These are phyloP conservation scores for Polymixis lichenea DNA, from an alignment of 2,888 invertebrate species.

Conservation along the genomic window DNA sequence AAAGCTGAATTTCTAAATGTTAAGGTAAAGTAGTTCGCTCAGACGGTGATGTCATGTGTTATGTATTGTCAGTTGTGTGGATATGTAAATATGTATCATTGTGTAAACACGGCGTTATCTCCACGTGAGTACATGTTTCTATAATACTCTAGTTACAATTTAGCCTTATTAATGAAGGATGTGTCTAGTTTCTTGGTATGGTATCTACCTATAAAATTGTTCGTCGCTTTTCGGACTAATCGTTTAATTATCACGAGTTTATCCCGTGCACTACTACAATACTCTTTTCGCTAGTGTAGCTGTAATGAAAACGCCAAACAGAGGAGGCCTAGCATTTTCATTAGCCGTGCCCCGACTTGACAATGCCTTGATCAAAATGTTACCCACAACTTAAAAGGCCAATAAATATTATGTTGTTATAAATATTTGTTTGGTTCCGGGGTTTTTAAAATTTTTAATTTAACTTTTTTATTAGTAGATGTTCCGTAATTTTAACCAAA, in stretches of 20 bases:
- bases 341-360: too few species aligned
- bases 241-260: neutral
- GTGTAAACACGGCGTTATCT: constrained; percentile 63
- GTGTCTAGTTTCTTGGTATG: constrained; percentile 18
- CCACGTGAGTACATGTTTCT: constrained; percentile 36
- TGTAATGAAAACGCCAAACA: neutral
- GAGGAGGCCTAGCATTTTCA: too few species aligned
- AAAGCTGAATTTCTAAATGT: constrained; percentile 32
- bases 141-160: constrained; percentile 45
- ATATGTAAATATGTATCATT: constrained; percentile 65
- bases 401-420: too few species aligned
- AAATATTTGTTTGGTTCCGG: too few species aligned
- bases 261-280: neutral
- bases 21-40: constrained; percentile 20
- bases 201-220: neutral
- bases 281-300: too few species aligned
- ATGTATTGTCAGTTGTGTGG: constrained; percentile 60
- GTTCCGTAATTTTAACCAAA: too few species aligned
- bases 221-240: neutral
- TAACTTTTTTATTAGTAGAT: too few species aligned
- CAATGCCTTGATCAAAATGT: too few species aligned
- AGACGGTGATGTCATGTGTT: constrained; percentile 63
- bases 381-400: too few species aligned
- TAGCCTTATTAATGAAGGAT: constrained; percentile 29
- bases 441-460: too few species aligned